Base-by-base conservation (phyloP, 2,888 invertebrate species). In the Melikaiella ostensackeni region DNA sequence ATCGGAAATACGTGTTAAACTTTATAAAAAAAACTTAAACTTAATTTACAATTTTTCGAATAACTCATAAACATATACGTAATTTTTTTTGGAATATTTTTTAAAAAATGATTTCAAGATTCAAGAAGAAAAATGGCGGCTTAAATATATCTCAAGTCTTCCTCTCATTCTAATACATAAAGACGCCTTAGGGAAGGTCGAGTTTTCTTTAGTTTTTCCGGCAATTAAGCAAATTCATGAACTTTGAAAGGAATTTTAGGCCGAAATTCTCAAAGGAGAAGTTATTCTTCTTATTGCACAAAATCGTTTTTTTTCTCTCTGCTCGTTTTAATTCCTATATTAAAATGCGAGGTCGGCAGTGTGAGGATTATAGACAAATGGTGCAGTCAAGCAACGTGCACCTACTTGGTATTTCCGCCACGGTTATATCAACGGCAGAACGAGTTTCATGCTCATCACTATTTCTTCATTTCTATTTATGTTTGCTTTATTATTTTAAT, bases 331-430 rank as follows among this genome's bases (percentile, higher is more conserved):
- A 24, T 66, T 46, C 66, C 66, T 50, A 30, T 30, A 66, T 46
- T 50, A 66, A 66, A 24, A 66, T 66, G 66, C 66, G n/a, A 50
- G 50, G 46, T 50, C n/a, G 30, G 38, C 13, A 38, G 38, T 38
- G 13, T 42, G 66, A 11, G 66, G 66, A 66, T 66, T 66, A 66
- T 19, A 66, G 66, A 66, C 66, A 66, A 66, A 66, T 66, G 66
- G 46, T 66, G 66, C 66, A 66, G 46, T 66, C 30, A 19, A 66
- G 30, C 66, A 66, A 19, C 42, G 66, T 19, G 30, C 42, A 66
- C 46, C 38, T 66, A 46, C 66, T 66, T 66, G 27, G 2, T 66
- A 46, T 46, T 46, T 19, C 46, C 6, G n/a, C 5, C 46, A 46
- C 46, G 46, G 6, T 46, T 8, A 19, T 46, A 46, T 46, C 46